phyloP scores from a whole-genome alignment of 2,797 vertebrate genomes.

The Todus mexicanus region DNA sequence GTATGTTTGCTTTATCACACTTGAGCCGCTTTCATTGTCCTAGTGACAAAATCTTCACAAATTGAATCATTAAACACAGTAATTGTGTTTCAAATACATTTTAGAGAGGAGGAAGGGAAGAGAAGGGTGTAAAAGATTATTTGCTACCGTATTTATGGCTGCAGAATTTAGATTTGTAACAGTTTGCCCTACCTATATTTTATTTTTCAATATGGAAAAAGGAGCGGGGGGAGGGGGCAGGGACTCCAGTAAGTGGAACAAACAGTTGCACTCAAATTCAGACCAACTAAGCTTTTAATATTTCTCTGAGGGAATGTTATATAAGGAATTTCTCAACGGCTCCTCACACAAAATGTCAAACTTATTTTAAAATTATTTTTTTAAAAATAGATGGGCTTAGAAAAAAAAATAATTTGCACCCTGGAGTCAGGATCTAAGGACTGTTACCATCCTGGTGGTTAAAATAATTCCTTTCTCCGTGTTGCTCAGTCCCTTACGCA shows the following conservation, averaged over 20 bases:
- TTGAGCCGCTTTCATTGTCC: slow-evolving; percentile 41
- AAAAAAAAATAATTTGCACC: neutral
- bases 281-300: slow-evolving; percentile 40
- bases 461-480: slow-evolving; percentile 41
- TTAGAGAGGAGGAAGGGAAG: slow-evolving; percentile 6
- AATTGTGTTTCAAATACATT: slow-evolving; percentile 53
- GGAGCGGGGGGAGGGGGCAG: neutral
- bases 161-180: neutral
- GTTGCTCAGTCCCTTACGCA: slow-evolving; percentile 49
- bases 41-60: slow-evolving; percentile 32
- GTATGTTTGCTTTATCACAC: slow-evolving; percentile 48
- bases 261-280: slow-evolving; percentile 14
- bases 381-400: slow-evolving; percentile 45
- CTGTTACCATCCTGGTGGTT: slow-evolving; percentile 30
- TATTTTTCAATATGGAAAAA: neutral
- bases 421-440: slow-evolving; percentile 33
- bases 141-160: slow-evolving; percentile 19
- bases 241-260: slow-evolving; percentile 3
- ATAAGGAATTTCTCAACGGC: slow-evolving; percentile 56
- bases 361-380: slow-evolving; percentile 58
- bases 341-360: slow-evolving; percentile 33
- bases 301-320: slow-evolving; percentile 37
- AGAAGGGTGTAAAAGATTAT: neutral
- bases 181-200: slow-evolving; percentile 8
- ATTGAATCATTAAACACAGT: slow-evolving; percentile 60